phyloP scores from a whole-genome alignment of 2,113 vertebrate species.

The Taurulus bubalis region DNA sequence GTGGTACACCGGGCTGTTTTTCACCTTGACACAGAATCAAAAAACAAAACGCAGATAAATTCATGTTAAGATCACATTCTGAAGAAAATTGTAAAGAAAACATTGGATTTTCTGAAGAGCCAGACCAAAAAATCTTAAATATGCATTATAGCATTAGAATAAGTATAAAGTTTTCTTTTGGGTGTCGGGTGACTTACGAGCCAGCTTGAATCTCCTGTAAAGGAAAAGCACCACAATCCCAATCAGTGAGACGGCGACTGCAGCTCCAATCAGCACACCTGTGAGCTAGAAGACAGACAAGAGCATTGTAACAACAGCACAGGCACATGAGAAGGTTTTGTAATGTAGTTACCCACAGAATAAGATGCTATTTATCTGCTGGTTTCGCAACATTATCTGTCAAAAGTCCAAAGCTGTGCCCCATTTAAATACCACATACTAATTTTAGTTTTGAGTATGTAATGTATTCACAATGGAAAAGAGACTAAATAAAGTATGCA shows the following conservation, averaged over 20 bases:
- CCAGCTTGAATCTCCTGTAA: conserved; percentile 84
- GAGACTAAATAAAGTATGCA: not conserved
- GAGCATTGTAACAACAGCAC: not conserved
- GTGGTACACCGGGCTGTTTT: conserved; percentile 85
- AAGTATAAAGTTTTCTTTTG: not conserved
- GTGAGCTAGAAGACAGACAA: conserved; percentile 83
- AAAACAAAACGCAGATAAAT: conserved; percentile 28
- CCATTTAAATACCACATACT: not conserved
- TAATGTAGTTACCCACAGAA: not conserved
- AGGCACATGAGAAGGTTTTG: not conserved
- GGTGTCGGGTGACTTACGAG: conserved; percentile 82
- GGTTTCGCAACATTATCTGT: conserved; percentile 4
- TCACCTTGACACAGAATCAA: conserved; percentile 77
- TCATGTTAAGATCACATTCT: not conserved
- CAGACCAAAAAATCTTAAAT: not conserved
- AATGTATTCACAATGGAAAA: not conserved
- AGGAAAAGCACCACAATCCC: conserved; percentile 86
- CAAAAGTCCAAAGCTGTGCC: not conserved
- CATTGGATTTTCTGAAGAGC: not conserved
- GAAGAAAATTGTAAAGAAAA: not conserved
- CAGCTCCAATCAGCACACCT: conserved; percentile 89
- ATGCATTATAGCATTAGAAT: not conserved
- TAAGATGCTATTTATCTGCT: not conserved
- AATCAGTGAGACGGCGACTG: conserved; percentile 82
- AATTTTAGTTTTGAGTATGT: not conserved